Evolutionary conservation across 2,888 invertebrate species (phyloP), one percentile per base, ranked within the genome.

Genomic region (Pandemis heparana): DNA sequence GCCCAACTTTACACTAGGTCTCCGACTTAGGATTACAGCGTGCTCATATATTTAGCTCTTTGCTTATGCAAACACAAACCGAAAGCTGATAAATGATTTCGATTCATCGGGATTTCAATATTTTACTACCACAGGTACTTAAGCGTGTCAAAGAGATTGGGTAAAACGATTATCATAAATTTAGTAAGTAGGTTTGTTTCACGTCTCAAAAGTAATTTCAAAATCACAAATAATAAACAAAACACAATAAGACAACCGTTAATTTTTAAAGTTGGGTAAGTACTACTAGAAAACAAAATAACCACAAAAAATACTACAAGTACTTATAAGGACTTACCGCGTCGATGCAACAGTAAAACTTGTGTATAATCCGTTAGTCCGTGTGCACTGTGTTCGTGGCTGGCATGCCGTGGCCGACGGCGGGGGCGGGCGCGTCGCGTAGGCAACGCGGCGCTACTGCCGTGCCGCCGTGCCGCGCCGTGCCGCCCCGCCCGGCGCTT

Each of bases 391-490:
- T 51, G 18, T 46, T 14, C 53, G 43, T 39, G 69, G 64, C 48
- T 63, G 39, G 43, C 74, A 74, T 70, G 23, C 39, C 56, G 66
- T 23, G 16, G 64, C n/a, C 75, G 75, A 81, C n/a, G 10, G 12
- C 56, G 78, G 12, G 1, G 78, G 79, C 90, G 87, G 77, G 85
- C 90, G 85, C 86, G 85, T 89, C 80, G 85, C 89, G 85, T 87
- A 83, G 87, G 81, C 85, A 84, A 84, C 89, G 91, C 89, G 89
- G 83, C 88, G 87, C 81, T 83, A 92, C 92, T 92, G 91, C 85
- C 48, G 48, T 48, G 51, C 74, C 64, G 46, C 46, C 46, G 46
- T 51, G 51, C 74, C 64, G 65, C 67, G 79, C 78, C 76, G 80
- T 76, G 77, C 74, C 74, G 18, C 51, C 64, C 68, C 73, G 60